Conservation (phyloP, 2,113 vertebrate species). For the Ictalurus punctatus region DNA sequence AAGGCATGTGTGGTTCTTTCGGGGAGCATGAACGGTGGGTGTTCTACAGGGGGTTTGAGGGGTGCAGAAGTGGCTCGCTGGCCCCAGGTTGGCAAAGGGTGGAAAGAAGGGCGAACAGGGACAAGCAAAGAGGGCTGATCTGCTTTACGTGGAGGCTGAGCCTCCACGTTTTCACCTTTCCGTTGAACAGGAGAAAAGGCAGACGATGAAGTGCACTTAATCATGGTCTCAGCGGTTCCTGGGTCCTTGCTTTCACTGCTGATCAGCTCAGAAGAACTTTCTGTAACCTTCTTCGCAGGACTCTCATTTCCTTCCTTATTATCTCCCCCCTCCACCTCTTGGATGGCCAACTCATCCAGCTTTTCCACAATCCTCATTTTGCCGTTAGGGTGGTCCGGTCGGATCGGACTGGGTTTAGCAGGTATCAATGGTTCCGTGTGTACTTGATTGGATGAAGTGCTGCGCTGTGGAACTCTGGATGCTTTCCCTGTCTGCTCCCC, state of each 20-base stretch:
- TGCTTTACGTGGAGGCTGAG: slow-evolving; percentile 60
- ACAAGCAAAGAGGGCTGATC: slow-evolving; percentile 61
- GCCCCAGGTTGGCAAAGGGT: slow-evolving; percentile 77
- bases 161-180: slow-evolving; percentile 62
- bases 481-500: slow-evolving; percentile 69
- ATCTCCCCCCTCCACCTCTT: slow-evolving; percentile 2
- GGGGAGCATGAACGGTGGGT: slow-evolving; percentile 77
- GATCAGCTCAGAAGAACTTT: slow-evolving; percentile 51
- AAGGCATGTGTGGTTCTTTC: slow-evolving; percentile 77
- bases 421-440: slow-evolving; percentile 29
- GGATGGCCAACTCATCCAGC: slow-evolving; percentile 26
- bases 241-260: slow-evolving; percentile 39
- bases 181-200: slow-evolving; percentile 79
- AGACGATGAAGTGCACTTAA: slow-evolving; percentile 67
- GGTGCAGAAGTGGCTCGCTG: slow-evolving; percentile 71
- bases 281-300: slow-evolving; percentile 45
- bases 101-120: slow-evolving; percentile 71
- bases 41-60: slow-evolving; percentile 79
- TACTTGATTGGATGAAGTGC: slow-evolving; percentile 43
- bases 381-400: slow-evolving; percentile 60
- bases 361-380: slow-evolving; percentile 47
- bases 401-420: slow-evolving; percentile 52
- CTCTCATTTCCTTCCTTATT: slow-evolving; percentile 51
- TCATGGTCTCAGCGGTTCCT: slow-evolving; percentile 38
- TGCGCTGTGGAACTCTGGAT: slow-evolving; percentile 30